Evolutionary conservation across 2,888 invertebrate species (phyloP), one percentile per base, ranked within the genome.

Genomic region (Stenolophus ochropezus): DNA sequence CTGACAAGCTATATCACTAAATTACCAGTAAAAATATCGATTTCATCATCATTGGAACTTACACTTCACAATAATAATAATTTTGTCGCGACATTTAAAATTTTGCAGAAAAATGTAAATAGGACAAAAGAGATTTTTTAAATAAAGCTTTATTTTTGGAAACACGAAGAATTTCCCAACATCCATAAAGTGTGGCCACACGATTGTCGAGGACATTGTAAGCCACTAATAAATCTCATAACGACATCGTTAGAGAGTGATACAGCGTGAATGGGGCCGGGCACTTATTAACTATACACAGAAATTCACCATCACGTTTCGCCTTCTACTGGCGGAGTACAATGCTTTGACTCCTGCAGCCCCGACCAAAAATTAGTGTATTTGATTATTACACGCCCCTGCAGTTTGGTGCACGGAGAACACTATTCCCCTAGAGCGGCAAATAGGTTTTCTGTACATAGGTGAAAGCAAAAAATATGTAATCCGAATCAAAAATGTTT

Each of bases 241-340:
- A 81, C 65, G 81, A 81, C 81, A 81, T 81, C 61, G 71, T 73
- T 65, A 74, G 79, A 51, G 73, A 33, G 74, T 73, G 74, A 81
- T 81, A 81, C 81, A 81, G 58, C 75, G 33, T 75, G 65, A 58
- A 56, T 80, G 33, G 81, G 61, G 42, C 23, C 8, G 1, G 6
- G 11, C 11, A 75, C 81, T 81, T 74, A 81, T 81, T 81, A 81
- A 51, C 75, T 33, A 75, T 75, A 81, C 49, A 81, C 23, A 51
- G 25, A 81, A 81, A 81, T 81, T 81, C 81, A 81, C n/a, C n/a
- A 49, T 16, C 81, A 81, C 81, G 81, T 81, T 81, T 75, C 58
- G 81, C 65, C 74, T 74, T 81, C 69, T n/a, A 73, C 81, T 81
- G 33, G 51, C 61, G 56, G 20, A 1, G 42, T 23, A 69, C 65